phyloP scores from a whole-genome alignment of 2,888 invertebrate species.

The Drosophila mercatorum region DNA sequence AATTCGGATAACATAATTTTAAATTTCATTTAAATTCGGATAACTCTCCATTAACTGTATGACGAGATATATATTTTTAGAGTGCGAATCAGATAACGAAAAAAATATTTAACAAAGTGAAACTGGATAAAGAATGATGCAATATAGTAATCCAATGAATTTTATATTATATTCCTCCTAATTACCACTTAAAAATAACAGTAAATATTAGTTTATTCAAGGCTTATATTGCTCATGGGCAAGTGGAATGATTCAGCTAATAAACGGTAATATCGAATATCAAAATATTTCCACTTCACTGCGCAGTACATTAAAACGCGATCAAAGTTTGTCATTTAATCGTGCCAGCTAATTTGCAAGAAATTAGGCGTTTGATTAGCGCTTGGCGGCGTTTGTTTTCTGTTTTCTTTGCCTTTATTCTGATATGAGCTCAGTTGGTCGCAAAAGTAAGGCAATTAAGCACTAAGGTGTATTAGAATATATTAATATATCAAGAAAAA shows the following conservation, averaged over 20 bases:
- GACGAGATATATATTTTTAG: neutral
- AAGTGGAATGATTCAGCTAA: constrained; percentile 5
- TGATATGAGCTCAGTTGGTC: constrained; percentile 2
- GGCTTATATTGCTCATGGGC: neutral
- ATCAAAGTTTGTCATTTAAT: constrained; percentile 34
- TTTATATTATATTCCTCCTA: neutral
- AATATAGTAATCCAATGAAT: neutral
- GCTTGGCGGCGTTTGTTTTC: neutral
- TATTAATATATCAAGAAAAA: neutral
- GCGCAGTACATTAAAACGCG: constrained; percentile 17
- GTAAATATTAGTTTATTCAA: neutral
- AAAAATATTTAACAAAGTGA: neutral
- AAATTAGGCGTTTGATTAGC: constrained; percentile 55
- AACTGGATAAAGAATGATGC: neutral
- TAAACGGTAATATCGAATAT: constrained; percentile 1
- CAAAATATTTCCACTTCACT: neutral
- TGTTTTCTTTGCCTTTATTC: constrained; percentile 1
- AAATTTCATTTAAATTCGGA: no score
- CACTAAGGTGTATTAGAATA: neutral
- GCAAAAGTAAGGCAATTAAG: neutral
- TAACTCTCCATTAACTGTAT: neutral
- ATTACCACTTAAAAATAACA: neutral
- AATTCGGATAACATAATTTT: no score
- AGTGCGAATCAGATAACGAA: neutral
- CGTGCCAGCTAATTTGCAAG: constrained; percentile 42